Evolutionary conservation across 2,113 vertebrate species (phyloP).

Genomic region (Ophiodon elongatus): DNA sequence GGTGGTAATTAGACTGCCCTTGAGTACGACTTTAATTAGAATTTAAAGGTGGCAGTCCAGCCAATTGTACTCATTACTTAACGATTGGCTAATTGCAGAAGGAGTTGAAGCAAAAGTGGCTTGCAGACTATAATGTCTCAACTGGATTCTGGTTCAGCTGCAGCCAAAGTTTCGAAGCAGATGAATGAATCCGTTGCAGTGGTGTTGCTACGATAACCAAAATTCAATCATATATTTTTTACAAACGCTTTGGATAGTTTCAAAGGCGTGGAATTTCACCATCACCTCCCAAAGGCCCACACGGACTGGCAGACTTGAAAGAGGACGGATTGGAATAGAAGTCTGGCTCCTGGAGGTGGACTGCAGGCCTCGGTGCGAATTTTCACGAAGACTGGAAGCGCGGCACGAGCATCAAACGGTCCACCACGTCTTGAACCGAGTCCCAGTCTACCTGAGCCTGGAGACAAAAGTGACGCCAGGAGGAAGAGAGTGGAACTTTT

Average conservation of each 20-base stretch:
- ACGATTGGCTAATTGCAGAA: slow-evolving; percentile 10
- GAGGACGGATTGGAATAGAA: slow-evolving; percentile 30
- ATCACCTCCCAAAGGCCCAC: slow-evolving; percentile 25
- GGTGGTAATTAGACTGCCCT: background rate
- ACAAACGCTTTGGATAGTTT: slow-evolving; percentile 48
- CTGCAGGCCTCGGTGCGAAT: slow-evolving; percentile 23
- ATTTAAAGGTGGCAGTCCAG: slow-evolving; percentile 15
- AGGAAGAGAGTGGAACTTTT: slow-evolving; percentile 8
- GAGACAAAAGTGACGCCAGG: slow-evolving; percentile 16
- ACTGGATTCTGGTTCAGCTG: background rate
- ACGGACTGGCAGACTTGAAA: slow-evolving; percentile 42
- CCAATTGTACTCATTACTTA: slow-evolving; percentile 15
- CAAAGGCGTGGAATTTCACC: slow-evolving; percentile 33
- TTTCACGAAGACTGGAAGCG: slow-evolving; percentile 28
- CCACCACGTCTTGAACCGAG: slow-evolving; percentile 7
- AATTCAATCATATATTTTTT: slow-evolving; percentile 32
- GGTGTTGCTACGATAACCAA: slow-evolving; percentile 28
- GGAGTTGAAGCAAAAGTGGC: background rate
- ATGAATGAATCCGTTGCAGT: slow-evolving; percentile 9
- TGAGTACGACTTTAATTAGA: slow-evolving; percentile 38
- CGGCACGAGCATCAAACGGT: slow-evolving; percentile 53
- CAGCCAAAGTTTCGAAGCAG: background rate
- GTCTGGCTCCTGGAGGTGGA: slow-evolving; percentile 52
- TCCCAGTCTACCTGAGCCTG: slow-evolving; percentile 40
- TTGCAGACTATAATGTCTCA: background rate